phyloP scores from a whole-genome alignment of 2,113 vertebrate genomes.

The Isurus oxyrinchus region DNA sequence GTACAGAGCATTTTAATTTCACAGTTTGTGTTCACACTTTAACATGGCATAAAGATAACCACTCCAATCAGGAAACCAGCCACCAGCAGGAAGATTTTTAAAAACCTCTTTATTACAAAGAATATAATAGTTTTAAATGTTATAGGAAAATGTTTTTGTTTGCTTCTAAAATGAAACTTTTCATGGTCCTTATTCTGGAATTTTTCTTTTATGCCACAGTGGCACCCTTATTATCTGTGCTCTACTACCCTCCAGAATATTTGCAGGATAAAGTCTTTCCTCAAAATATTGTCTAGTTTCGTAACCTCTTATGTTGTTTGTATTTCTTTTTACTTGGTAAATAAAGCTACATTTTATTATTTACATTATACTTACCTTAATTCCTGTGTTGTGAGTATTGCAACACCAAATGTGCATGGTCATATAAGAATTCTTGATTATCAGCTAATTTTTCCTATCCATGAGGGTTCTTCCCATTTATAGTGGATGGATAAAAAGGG shows the following conservation, averaged over 20 bases:
- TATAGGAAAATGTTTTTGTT: neutral
- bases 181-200: neutral
- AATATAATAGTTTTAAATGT: neutral
- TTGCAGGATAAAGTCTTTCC: neutral
- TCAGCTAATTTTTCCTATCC: neutral
- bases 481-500: neutral
- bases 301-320: neutral
- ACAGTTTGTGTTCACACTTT: neutral
- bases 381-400: neutral
- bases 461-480: neutral
- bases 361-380: neutral
- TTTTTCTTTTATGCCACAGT: neutral
- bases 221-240: neutral
- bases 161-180: neutral
- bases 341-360: neutral
- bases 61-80: neutral
- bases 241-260: neutral
- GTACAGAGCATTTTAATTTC: constrained; percentile 1
- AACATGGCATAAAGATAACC: neutral
- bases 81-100: neutral
- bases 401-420: neutral
- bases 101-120: neutral
- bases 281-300: neutral
- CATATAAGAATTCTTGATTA: neutral
- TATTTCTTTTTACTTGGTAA: neutral